These are phyloP conservation scores for Oligia fasciuncula DNA, from an alignment of 2,888 invertebrate genomes.

Conservation along the genomic window DNA sequence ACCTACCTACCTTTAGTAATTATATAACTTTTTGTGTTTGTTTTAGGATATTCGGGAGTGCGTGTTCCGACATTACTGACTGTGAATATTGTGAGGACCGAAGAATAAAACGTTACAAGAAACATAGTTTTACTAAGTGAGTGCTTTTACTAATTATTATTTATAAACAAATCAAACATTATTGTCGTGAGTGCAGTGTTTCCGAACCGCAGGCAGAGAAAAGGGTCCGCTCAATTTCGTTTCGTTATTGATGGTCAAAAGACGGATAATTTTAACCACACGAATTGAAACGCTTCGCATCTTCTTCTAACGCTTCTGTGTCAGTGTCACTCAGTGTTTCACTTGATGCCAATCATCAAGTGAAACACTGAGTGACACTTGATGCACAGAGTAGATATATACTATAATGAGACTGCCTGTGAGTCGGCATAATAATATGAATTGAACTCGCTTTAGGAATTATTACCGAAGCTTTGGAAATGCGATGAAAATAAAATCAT, in stretches of 20 bases:
- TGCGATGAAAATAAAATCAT: neutral
- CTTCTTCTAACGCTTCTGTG: neutral
- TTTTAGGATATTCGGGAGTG: slow-evolving; percentile 82
- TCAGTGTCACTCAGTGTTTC: neutral
- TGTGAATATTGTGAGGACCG: slow-evolving; percentile 82
- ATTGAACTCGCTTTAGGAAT: neutral
- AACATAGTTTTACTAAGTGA: slow-evolving; percentile 66
- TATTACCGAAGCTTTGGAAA: no score
- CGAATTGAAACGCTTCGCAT: neutral
- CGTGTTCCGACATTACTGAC: slow-evolving; percentile 85
- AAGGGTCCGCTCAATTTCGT: neutral
- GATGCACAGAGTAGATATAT: no score
- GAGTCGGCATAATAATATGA: neutral
- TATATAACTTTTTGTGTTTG: slow-evolving; percentile 17
- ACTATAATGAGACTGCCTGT: neutral
- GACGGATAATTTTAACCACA: neutral
- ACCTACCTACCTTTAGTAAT: no score
- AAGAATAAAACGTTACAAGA: slow-evolving; percentile 60
- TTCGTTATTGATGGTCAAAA: neutral
- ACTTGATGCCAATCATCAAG: neutral
- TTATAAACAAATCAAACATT: neutral
- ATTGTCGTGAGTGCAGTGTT: neutral
- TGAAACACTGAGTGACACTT: no score
- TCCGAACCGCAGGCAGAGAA: neutral
- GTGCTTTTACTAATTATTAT: slow-evolving; percentile 31